Conservation (phyloP, 2,113 vertebrate species). For the Leptodactylus fuscus region DNA sequence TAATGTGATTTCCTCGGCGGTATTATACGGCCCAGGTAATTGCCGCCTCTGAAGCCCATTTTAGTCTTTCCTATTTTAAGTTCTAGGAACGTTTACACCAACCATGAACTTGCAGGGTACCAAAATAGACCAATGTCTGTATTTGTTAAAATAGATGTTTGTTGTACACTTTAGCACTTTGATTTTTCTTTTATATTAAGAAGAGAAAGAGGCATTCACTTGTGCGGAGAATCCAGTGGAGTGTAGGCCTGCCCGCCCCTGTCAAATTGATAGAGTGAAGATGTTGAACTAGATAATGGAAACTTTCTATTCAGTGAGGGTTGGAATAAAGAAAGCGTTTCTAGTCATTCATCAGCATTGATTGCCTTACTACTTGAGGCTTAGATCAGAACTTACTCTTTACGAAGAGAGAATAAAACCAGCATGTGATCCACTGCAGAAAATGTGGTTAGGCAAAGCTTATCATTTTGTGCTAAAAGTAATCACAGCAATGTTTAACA, state of each 20-base stretch:
- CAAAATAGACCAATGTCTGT: conserved; percentile 14
- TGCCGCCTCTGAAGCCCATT: neutral
- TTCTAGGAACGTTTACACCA: neutral
- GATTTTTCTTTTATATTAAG: conserved; percentile 71
- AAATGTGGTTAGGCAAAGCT: conserved; percentile 61
- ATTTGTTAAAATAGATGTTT: conserved; percentile 63
- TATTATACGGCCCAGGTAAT: neutral
- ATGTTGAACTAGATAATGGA: conserved; percentile 95
- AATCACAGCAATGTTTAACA: conserved; percentile 57
- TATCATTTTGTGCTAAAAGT: conserved; percentile 61
- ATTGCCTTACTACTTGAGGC: conserved; percentile 81
- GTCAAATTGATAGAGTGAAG: conserved; percentile 97
- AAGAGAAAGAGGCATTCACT: conserved; percentile 70
- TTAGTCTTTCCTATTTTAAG: no score
- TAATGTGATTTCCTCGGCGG: neutral
- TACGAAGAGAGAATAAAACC: conserved; percentile 70
- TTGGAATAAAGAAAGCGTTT: conserved; percentile 89
- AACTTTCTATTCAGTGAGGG: conserved; percentile 90
- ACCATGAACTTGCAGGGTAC: neutral
- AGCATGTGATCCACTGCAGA: conserved; percentile 62
- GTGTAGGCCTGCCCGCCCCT: conserved; percentile 81
- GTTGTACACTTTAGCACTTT: conserved; percentile 67
- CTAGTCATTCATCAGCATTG: conserved; percentile 92
- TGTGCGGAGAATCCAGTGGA: conserved; percentile 78
- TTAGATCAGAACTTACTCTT: conserved; percentile 73